Percentiles rank a stretch among this genome's conserved stretches.
phyloP scores from a whole-genome alignment of 2,888 invertebrate genomes.

The Eupithecia subfuscata region DNA sequence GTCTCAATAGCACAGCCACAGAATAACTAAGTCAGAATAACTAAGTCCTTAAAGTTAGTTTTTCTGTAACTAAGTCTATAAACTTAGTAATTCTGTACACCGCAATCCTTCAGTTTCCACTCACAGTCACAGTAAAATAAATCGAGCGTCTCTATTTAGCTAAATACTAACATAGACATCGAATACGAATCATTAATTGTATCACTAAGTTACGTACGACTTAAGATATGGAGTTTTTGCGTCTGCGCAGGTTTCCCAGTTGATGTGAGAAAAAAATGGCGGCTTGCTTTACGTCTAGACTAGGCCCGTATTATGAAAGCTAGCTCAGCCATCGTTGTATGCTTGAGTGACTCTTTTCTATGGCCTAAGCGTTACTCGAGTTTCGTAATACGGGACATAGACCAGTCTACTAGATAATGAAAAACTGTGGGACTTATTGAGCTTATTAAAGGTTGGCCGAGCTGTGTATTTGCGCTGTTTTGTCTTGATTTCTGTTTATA shows the following conservation, averaged over 20 bases:
- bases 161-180: slow-evolving; percentile 39
- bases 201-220: slow-evolving; percentile 46
- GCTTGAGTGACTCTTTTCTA: no score
- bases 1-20: neutral
- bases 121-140: slow-evolving; percentile 21
- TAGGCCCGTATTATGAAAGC: no score
- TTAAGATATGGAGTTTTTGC: slow-evolving; percentile 51
- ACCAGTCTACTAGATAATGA: neutral
- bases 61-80: no score
- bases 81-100: no score
- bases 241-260: slow-evolving; percentile 49
- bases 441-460: neutral
- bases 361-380: no score
- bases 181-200: slow-evolving; percentile 45
- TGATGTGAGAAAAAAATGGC: slow-evolving; percentile 18
- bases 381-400: neutral
- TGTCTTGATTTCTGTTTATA: neutral
- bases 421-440: neutral
- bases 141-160: slow-evolving; percentile 35
- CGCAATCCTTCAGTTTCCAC: neutral
- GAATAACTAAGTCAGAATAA: no score
- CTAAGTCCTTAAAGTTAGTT: no score
- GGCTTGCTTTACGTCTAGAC: neutral
- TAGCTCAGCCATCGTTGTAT: no score
- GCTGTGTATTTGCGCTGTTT: neutral